These are phyloP conservation scores for Promerops cafer DNA, from an alignment of 2,113 vertebrate genomes.

Conservation along the genomic window DNA sequence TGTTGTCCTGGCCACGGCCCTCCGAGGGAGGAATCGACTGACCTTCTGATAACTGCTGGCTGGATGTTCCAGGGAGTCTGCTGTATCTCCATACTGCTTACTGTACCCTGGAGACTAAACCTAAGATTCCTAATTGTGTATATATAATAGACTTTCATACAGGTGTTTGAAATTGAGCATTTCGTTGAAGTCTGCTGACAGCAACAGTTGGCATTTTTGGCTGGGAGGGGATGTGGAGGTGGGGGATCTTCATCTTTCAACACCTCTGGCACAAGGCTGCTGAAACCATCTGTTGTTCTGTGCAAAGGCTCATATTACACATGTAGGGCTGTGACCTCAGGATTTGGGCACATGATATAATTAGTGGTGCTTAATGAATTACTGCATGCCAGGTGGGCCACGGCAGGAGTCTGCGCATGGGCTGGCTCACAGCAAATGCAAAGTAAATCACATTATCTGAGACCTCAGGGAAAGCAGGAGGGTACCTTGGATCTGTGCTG, in stretches of 20 bases:
- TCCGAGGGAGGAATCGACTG: background rate
- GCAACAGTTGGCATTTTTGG: background rate
- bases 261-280: background rate
- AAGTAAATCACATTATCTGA: background rate
- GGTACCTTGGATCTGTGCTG: background rate
- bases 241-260: background rate
- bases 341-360: background rate
- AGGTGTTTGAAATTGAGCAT: background rate
- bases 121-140: background rate
- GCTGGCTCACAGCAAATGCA: background rate
- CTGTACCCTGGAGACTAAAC: background rate
- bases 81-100: background rate
- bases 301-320: background rate
- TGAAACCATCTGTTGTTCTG: constrained; percentile 25
- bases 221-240: background rate
- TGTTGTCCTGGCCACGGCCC: background rate
- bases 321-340: background rate
- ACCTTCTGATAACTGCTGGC: background rate
- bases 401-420: background rate
- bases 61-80: background rate
- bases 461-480: background rate
- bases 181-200: background rate
- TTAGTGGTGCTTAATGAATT: background rate
- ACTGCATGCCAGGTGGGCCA: background rate
- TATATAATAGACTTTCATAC: background rate